phyloP scores from a whole-genome alignment of 1,140 invertebrate species.

The Tribolium madens region DNA sequence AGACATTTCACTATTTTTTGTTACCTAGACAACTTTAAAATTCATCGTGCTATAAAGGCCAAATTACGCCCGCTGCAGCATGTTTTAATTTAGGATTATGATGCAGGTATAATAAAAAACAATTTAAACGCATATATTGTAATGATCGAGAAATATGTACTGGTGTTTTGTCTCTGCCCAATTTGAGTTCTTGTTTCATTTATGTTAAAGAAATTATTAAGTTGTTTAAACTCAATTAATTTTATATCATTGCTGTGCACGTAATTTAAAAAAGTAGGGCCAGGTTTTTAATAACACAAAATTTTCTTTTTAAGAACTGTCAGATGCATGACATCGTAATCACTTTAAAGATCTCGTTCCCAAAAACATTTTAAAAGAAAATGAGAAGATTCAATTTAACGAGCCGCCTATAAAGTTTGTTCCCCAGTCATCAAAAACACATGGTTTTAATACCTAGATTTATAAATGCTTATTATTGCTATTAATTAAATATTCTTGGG shows the following conservation, averaged over 20 bases:
- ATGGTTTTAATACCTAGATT: background rate
- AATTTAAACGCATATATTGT: no score
- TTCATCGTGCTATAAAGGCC: no score
- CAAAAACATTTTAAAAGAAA: background rate
- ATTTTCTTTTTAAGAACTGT: background rate
- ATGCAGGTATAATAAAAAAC: no score
- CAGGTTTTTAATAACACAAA: background rate
- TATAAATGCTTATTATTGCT: background rate
- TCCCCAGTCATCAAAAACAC: background rate
- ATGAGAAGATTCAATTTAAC: background rate
- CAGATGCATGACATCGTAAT: background rate
- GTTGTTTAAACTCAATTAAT: background rate
- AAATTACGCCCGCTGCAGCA: no score
- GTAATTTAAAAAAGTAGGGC: background rate
- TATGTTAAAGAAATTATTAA: background rate
- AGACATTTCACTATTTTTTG: no score
- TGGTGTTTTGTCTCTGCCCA: no score
- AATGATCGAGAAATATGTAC: no score
- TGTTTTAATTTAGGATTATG: no score
- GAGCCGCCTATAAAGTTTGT: background rate
- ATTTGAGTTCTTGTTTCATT: no score
- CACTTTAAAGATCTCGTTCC: background rate
- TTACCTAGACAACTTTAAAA: no score
- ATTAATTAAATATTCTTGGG: slow-evolving; percentile 17
- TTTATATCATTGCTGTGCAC: background rate